phyloP scores from a whole-genome alignment of 2,797 vertebrate species.

The Catharus ustulatus region DNA sequence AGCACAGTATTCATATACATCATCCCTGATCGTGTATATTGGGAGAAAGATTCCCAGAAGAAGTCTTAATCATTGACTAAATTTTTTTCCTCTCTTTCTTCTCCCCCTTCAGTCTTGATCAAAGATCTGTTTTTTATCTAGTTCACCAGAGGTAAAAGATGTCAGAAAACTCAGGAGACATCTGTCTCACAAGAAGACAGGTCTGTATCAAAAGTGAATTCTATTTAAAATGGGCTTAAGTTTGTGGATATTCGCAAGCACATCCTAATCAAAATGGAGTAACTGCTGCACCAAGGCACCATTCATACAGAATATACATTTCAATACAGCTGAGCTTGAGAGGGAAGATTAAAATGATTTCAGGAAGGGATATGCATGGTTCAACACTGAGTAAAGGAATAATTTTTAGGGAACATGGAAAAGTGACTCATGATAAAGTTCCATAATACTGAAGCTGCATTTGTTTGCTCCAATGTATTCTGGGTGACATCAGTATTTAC shows the following conservation, averaged over 20 bases:
- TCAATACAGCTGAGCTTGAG: constrained; percentile 24
- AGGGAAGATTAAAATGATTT: constrained; percentile 47
- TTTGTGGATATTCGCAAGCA: neutral
- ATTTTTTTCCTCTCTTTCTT: neutral
- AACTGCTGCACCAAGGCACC: constrained; percentile 27
- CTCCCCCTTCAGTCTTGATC: neutral
- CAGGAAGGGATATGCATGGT: constrained; percentile 41
- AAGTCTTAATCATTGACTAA: neutral
- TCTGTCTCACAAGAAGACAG: neutral
- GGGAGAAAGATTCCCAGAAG: neutral
- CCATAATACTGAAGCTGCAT: neutral
- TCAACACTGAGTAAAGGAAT: constrained; percentile 37
- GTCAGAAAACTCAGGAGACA: neutral
- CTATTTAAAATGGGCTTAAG: neutral
- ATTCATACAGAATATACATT: constrained; percentile 7
- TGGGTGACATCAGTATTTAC: neutral
- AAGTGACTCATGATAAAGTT: constrained; percentile 21
- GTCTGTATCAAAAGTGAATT: neutral
- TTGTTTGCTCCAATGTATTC: neutral
- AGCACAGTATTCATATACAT: neutral
- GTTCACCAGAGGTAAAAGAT: neutral
- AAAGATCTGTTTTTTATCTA: neutral
- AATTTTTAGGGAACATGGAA: constrained; percentile 33
- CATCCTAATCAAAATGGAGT: constrained; percentile 27
- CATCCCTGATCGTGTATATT: neutral